phyloP scores from a whole-genome alignment of 1,140 invertebrate species.

The silkworm (Bombyx mori) region DNA sequence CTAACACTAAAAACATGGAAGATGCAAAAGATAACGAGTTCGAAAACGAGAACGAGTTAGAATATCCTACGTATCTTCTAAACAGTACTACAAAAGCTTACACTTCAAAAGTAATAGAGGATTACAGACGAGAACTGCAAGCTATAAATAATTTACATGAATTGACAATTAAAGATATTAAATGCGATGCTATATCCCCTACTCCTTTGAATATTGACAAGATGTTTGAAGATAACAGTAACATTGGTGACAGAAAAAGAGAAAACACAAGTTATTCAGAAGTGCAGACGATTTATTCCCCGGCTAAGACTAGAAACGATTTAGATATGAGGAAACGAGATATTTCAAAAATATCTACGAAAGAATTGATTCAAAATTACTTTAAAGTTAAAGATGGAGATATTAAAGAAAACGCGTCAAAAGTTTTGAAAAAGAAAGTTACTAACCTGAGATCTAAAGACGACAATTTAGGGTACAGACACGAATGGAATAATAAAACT shows the following conservation, averaged over 20 bases:
- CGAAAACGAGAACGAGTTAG: slow-evolving; percentile 21
- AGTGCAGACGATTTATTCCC: slow-evolving; percentile 18
- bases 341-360: slow-evolving; percentile 51
- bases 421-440: slow-evolving; percentile 40
- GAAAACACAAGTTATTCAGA: slow-evolving; percentile 15
- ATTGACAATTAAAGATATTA: slow-evolving; percentile 64
- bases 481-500: slow-evolving; percentile 50
- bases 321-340: slow-evolving; percentile 32
- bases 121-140: slow-evolving; percentile 67
- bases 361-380: slow-evolving; percentile 60
- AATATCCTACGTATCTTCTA: slow-evolving; percentile 61
- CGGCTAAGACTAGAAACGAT: slow-evolving; percentile 30
- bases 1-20: slow-evolving; percentile 22
- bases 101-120: slow-evolving; percentile 68
- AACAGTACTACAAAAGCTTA: slow-evolving; percentile 63
- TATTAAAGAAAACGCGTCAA: slow-evolving; percentile 39
- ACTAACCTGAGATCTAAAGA: slow-evolving; percentile 30
- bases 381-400: slow-evolving; percentile 58
- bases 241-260: slow-evolving; percentile 25
- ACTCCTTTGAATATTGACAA: slow-evolving; percentile 54
- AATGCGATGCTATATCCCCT: slow-evolving; percentile 51
- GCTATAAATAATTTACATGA: slow-evolving; percentile 66
- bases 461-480: slow-evolving; percentile 31
- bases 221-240: slow-evolving; percentile 49
- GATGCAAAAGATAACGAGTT: slow-evolving; percentile 23